Percentiles rank a stretch among this genome's conserved stretches.
phyloP scores from a whole-genome alignment of 1,140 invertebrate species.

The Macrobrachium nipponense region DNA sequence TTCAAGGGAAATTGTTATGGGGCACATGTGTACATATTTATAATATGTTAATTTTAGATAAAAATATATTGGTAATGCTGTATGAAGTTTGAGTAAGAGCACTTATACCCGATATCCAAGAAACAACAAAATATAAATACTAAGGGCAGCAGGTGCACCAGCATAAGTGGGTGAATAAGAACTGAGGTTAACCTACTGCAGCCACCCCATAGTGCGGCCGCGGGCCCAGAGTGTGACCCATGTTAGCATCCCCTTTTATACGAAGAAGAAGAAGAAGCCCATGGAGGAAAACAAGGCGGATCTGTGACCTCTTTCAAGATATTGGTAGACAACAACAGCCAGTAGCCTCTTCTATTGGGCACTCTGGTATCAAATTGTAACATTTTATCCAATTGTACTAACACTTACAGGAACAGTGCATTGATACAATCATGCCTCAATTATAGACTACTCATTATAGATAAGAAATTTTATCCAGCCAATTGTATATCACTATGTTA shows the following conservation, averaged over 20 bases:
- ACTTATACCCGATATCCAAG: no score
- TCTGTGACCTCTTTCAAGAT: constrained; percentile 60
- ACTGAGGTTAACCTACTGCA: constrained; percentile 7
- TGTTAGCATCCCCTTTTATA: constrained; percentile 60
- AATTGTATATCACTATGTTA: constrained; percentile 59
- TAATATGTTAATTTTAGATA: no score
- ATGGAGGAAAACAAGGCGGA: constrained; percentile 53
- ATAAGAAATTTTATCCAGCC: constrained; percentile 61
- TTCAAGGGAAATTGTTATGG: background rate
- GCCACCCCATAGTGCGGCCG: constrained; percentile 47
- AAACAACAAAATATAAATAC: no score
- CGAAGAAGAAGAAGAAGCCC: constrained; percentile 55
- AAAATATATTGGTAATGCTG: no score
- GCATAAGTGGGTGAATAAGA: constrained; percentile 26
- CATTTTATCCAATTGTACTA: constrained; percentile 34
- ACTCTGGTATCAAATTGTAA: constrained; percentile 52
- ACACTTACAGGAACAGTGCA: constrained; percentile 43
- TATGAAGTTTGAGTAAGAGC: no score
- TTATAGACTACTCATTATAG: constrained; percentile 57
- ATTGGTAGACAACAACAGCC: constrained; percentile 52
- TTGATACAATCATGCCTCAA: constrained; percentile 59
- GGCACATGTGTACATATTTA: no score
- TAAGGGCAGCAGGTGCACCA: constrained; percentile 1
- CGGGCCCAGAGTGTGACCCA: constrained; percentile 49
- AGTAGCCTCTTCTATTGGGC: constrained; percentile 44